These are phyloP conservation scores for Myripristis murdjan DNA, from an alignment of 2,797 vertebrate species.

Conservation along the genomic window DNA sequence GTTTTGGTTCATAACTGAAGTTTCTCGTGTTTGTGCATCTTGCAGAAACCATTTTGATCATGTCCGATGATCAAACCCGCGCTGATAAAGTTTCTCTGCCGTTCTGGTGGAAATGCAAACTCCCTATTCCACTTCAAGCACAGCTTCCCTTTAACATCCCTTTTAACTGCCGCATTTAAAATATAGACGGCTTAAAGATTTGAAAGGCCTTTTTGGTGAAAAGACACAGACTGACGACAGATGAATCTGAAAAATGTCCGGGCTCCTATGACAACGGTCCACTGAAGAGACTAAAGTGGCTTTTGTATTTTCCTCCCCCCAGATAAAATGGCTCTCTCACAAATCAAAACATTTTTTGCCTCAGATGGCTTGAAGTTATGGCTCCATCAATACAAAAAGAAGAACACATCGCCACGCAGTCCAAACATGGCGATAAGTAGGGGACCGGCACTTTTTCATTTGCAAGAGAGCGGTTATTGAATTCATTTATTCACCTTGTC, in stretches of 20 bases:
- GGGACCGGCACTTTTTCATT: conserved; percentile 20
- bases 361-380: conserved; percentile 13
- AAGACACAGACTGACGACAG: background rate
- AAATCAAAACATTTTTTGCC: conserved; percentile 24
- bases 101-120: background rate
- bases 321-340: conserved; percentile 16
- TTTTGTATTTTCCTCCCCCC: conserved; percentile 14
- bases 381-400: conserved; percentile 4
- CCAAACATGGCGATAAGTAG: conserved; percentile 32
- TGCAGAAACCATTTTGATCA: no score
- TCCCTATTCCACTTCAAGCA: background rate
- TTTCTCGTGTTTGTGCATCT: no score
- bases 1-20: no score
- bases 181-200: background rate
- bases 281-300: background rate
- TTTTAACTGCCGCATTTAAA: background rate
- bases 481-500: conserved; percentile 42
- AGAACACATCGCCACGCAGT: background rate
- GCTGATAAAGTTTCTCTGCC: background rate
- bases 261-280: no score
- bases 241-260: conserved; percentile 16
- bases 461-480: conserved; percentile 21
- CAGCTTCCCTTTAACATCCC: background rate
- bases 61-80: no score
- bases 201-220: background rate